Base-by-base conservation (phyloP, 1,140 invertebrate genomes). In the Macrosteles quadrilineatus region DNA sequence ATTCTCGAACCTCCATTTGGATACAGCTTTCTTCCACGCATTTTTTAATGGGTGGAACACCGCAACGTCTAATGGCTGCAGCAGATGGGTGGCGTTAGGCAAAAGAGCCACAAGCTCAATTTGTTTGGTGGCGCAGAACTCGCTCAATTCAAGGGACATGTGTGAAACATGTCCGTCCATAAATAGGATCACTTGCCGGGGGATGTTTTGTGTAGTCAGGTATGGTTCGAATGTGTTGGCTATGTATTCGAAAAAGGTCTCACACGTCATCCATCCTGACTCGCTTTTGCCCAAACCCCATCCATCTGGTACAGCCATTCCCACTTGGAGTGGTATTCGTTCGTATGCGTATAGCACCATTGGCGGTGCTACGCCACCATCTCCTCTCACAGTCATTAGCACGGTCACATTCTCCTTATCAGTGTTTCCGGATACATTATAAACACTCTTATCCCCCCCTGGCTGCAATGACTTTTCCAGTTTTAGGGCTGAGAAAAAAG, bases 1-100 rank as follows among this genome's bases (percentile, higher is more conserved):
- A n/a, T n/a, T n/a, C n/a, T n/a, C n/a, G n/a, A n/a, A n/a, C n/a
- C n/a, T n/a, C n/a, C n/a, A n/a, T n/a, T n/a, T n/a, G n/a, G n/a
- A n/a, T n/a, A n/a, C n/a, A n/a, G n/a, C n/a, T n/a, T 78, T 74
- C 69, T 73, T 76, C 80, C 80, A 82, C 12, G 67, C 64, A 62
- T 47, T 45, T 75, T 82, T 81, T 3, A 80, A 55, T 27, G 78
- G 75, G 0, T 69, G 45, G 75, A 82, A 81, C 30, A 78, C 75
- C 1, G 76, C 63, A 0, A 81, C 77, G 74, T 81, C 81, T 19
- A 76, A 65, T 12, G 80, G 81, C 73, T 83, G 80, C 2, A 81
- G 65, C 21, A 83, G 76, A 68, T 82, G 80, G 0, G 80, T 82
- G 0, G 78, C 72, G 74, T 83, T 83, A 14, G 80, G 79, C 40